A percentile compares a stretch with the other conserved stretches of the same genome.
phyloP scores from a whole-genome alignment of 1,140 invertebrate genomes.

The Amyelois transitella region DNA sequence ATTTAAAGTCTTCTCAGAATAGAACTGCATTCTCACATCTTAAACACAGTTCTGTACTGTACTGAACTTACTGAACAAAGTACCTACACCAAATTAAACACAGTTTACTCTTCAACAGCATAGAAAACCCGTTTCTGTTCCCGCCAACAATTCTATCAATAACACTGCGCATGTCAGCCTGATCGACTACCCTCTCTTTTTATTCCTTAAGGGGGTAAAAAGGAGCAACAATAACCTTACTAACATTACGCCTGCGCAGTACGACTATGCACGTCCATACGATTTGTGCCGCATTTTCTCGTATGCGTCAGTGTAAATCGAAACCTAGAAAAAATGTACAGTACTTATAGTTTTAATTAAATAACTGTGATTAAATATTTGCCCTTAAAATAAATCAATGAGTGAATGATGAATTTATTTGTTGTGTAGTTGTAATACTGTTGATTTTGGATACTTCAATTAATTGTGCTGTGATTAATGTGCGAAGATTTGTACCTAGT shows the following conservation, averaged over 20 bases:
- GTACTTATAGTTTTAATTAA: not conserved
- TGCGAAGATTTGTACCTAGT: not conserved
- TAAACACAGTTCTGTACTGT: too few relatives aligned
- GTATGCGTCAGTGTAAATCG: not conserved
- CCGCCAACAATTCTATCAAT: conserved; percentile 57
- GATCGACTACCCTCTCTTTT: conserved; percentile 27
- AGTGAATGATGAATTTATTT: not conserved
- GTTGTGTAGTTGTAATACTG: not conserved
- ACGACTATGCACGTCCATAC: not conserved
- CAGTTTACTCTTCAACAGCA: conserved; percentile 11
- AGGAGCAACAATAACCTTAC: conserved; percentile 51
- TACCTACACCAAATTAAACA: not conserved
- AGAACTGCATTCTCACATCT: too few relatives aligned
- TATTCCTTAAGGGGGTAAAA: conserved; percentile 14
- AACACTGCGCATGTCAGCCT: conserved; percentile 61
- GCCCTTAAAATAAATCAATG: not conserved
- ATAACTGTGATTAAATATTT: not conserved
- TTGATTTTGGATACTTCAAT: not conserved
- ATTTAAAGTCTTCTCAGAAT: too few relatives aligned
- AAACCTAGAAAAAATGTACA: not conserved
- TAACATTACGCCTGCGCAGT: conserved; percentile 47
- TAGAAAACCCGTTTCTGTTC: conserved; percentile 17
- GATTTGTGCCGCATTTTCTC: conserved; percentile 11
- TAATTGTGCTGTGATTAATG: not conserved
- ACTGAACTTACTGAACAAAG: too few relatives aligned